These are phyloP conservation scores for Parazoanthus atlanticus DNA, from an alignment of 92 coral and sea anemone genomes.

Conservation along the genomic window DNA sequence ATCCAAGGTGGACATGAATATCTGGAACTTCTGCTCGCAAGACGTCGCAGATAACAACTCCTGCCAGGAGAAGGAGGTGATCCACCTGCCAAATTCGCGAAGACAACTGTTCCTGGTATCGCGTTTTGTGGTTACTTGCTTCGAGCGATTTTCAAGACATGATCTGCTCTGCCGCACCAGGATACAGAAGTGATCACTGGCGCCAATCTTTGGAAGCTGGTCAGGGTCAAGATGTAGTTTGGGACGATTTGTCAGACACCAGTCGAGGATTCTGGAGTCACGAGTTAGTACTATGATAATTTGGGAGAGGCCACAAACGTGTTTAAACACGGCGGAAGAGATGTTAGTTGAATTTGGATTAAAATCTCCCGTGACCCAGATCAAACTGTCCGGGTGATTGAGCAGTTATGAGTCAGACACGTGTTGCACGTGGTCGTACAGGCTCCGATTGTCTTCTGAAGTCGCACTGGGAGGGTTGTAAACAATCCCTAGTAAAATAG, in stretches of 20 bases:
- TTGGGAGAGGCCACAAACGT: constrained; percentile 50
- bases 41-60: too few relatives aligned
- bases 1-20: too few relatives aligned
- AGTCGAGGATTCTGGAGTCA: constrained; percentile 50
- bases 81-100: constrained; percentile 28
- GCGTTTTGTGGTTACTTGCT: constrained; percentile 6
- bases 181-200: constrained; percentile 57
- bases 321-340: constrained; percentile 23
- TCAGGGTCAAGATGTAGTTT: constrained; percentile 28
- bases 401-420: too few relatives aligned
- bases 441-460: too few relatives aligned
- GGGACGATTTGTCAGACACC: constrained; percentile 47
- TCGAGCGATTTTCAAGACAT: neutral
- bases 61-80: neutral
- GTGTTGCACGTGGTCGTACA: too few relatives aligned
- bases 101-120: constrained; percentile 23
- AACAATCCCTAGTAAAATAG: too few relatives aligned
- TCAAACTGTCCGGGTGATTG: too few relatives aligned
- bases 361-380: neutral
- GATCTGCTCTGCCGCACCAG: constrained; percentile 19
- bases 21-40: too few relatives aligned
- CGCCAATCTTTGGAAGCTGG: constrained; percentile 59
- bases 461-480: too few relatives aligned
- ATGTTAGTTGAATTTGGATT: constrained; percentile 33
- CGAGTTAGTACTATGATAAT: constrained; percentile 52